phyloP scores from a whole-genome alignment of 2,888 invertebrate genomes.

The Machimus rusticus region DNA sequence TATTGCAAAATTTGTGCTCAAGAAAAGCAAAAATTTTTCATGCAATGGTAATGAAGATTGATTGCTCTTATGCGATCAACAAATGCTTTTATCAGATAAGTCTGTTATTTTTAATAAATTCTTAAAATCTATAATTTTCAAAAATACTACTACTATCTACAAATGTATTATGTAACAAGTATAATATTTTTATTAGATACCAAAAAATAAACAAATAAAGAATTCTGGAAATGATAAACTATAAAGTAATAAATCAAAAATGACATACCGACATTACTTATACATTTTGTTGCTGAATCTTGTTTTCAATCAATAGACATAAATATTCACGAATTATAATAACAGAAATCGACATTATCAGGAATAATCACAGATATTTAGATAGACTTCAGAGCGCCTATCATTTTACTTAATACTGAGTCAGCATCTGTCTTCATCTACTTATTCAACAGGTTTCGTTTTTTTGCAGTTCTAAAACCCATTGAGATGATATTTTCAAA shows the following conservation, averaged over 20 bases:
- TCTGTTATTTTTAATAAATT: neutral
- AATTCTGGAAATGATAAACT: neutral
- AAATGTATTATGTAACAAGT: neutral
- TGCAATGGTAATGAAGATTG: neutral
- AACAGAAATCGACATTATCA: neutral
- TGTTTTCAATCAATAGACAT: neutral
- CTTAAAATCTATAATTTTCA: neutral
- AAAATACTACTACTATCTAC: neutral
- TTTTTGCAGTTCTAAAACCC: neutral
- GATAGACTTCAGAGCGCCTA: neutral
- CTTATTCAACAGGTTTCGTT: neutral
- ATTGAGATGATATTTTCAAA: neutral
- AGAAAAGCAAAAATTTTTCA: neutral
- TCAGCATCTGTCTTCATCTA: neutral
- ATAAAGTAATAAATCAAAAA: neutral
- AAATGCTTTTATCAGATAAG: neutral
- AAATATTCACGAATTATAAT: neutral
- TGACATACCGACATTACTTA: neutral
- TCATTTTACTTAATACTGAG: neutral
- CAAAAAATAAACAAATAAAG: neutral
- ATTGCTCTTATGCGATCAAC: neutral
- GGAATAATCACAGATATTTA: neutral
- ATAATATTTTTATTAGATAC: neutral
- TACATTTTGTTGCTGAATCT: neutral
- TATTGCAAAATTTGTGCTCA: neutral